Percentiles rank a stretch among this genome's conserved stretches.
Conservation (phyloP, 1,140 invertebrate species). For the Berghia stephanieae region DNA sequence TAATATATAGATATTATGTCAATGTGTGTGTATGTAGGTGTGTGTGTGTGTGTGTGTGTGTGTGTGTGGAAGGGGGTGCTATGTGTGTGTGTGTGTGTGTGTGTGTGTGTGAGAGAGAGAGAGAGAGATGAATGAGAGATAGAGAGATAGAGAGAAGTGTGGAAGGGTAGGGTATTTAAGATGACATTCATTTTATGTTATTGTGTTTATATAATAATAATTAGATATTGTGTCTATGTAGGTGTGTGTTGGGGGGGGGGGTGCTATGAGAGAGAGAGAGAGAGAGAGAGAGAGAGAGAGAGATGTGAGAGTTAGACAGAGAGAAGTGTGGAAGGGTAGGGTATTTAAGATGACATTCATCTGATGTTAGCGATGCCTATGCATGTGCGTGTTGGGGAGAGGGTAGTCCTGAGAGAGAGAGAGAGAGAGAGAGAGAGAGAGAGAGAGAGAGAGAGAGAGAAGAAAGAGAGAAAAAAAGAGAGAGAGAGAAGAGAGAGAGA, state of each 20-base stretch:
- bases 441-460: slow-evolving; percentile 11
- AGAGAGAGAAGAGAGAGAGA: slow-evolving; percentile 7
- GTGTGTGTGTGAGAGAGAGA: slow-evolving; percentile 5
- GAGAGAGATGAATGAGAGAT: background rate
- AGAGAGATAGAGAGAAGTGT: background rate
- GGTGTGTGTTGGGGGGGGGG: background rate
- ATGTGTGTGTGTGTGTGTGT: background rate
- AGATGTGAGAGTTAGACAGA: background rate
- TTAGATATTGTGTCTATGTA: too few relatives aligned
- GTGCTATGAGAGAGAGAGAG: background rate
- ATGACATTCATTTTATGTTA: too few relatives aligned
- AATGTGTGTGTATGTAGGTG: background rate
- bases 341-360: background rate
- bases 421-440: slow-evolving; percentile 5
- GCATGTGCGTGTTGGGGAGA: background rate
- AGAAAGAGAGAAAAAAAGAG: too few relatives aligned
- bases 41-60: background rate
- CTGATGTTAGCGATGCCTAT: background rate
- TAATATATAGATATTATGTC: background rate
- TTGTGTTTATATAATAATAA: too few relatives aligned
- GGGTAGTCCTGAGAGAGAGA: background rate
- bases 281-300: slow-evolving; percentile 2
- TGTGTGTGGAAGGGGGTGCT: too few relatives aligned
- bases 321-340: background rate
- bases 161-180: background rate